Percentiles rank a stretch among this genome's conserved stretches.
These are phyloP conservation scores for Dipodomys ordii DNA, from an alignment of 2,113 vertebrate genomes.

Conservation along the genomic window DNA sequence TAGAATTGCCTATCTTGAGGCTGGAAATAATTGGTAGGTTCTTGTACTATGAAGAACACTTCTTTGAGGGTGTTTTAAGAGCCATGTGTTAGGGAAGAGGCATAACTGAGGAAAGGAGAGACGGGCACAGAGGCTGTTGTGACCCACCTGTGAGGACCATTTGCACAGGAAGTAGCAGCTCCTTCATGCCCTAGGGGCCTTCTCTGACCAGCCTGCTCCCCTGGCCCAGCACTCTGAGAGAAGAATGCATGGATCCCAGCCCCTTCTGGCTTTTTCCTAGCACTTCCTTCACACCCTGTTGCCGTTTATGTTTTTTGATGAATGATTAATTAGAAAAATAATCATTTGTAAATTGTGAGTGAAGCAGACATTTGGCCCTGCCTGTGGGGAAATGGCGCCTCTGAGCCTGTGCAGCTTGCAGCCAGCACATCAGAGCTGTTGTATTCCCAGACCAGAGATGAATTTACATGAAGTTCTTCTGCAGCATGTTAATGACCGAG, in stretches of 20 bases:
- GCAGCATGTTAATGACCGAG: slow-evolving; percentile 87
- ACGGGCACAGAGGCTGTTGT: background rate
- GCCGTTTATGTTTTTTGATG: slow-evolving; percentile 89
- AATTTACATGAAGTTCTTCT: slow-evolving; percentile 88
- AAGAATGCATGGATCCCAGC: slow-evolving; percentile 86
- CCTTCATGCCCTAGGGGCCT: background rate
- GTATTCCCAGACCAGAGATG: slow-evolving; percentile 86
- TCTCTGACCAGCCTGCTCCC: background rate
- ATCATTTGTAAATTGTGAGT: slow-evolving; percentile 89
- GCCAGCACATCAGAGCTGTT: slow-evolving; percentile 81
- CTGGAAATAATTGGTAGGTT: background rate
- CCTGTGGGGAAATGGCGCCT: slow-evolving; percentile 86
- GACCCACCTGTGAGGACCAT: background rate
- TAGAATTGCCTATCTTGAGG: background rate
- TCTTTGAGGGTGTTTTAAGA: background rate
- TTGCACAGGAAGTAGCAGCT: background rate
- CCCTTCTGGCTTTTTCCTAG: slow-evolving; percentile 76
- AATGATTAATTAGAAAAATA: slow-evolving; percentile 93
- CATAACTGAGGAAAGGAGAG: background rate
- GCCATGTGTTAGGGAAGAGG: background rate
- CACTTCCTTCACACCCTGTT: slow-evolving; percentile 83
- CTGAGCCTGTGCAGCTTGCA: slow-evolving; percentile 77
- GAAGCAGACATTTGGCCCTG: slow-evolving; percentile 89
- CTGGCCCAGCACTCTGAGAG: slow-evolving; percentile 16
- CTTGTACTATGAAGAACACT: background rate